A percentile compares a stretch with the other conserved stretches of the same genome.
phyloP scores from a whole-genome alignment of 2,113 vertebrate species.

The Solea senegalensis region DNA sequence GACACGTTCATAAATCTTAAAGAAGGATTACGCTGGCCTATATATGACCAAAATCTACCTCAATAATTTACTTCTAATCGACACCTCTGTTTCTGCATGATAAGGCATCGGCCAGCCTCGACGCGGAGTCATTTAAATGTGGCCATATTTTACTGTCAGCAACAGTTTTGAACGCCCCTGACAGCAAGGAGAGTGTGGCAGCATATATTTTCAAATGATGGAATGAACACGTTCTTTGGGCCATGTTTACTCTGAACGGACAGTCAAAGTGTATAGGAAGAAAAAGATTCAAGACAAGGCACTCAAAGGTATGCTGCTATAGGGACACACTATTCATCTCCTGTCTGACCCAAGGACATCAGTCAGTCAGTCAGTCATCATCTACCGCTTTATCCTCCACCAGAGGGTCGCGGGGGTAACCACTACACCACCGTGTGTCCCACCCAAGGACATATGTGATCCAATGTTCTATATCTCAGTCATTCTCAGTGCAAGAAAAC shows the following conservation, averaged over 20 bases:
- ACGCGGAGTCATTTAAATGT: slow-evolving; percentile 33
- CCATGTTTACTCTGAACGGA: slow-evolving; percentile 16
- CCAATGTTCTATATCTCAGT: not conserved
- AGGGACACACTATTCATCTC: not conserved
- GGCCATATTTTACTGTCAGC: slow-evolving; percentile 55
- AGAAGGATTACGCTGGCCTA: slow-evolving; percentile 34
- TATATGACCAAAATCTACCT: slow-evolving; percentile 52
- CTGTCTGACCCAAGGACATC: not conserved
- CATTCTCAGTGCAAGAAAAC: slow-evolving; percentile 4
- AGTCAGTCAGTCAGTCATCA: too few relatives aligned
- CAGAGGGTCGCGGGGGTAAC: too few relatives aligned
- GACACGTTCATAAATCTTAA: slow-evolving; percentile 58
- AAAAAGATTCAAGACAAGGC: not conserved
- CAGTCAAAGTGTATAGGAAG: not conserved
- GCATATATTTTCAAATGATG: slow-evolving; percentile 15
- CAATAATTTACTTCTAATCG: slow-evolving; percentile 59
- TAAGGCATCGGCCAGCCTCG: slow-evolving; percentile 40
- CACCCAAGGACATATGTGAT: slow-evolving; percentile 2
- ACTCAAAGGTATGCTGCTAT: slow-evolving; percentile 6
- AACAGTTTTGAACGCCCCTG: slow-evolving; percentile 19
- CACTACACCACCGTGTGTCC: too few relatives aligned
- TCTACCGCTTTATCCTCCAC: too few relatives aligned
- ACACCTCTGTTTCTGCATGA: slow-evolving; percentile 55
- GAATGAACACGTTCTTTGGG: not conserved
- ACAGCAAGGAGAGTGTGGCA: not conserved